Evolutionary conservation across 2,113 vertebrate species (phyloP).

Genomic region (Phalacrocorax pelagicus): DNA sequence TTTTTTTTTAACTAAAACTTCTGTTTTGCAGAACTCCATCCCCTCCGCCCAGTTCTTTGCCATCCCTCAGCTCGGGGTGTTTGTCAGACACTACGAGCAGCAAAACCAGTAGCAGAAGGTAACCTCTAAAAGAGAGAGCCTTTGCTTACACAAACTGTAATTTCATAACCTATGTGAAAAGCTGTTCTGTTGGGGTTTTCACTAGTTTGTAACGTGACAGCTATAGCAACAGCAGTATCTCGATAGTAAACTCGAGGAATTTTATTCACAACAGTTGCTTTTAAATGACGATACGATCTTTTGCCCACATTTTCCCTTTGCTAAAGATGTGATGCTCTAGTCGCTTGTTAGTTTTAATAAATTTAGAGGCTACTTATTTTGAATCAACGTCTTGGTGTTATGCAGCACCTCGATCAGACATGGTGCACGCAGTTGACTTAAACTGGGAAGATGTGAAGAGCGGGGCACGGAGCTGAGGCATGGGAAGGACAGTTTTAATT

Average conservation of each 20-base stretch:
- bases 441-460: background rate
- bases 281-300: no score
- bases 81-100: background rate
- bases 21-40: background rate
- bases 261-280: background rate
- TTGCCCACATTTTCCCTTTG: no score
- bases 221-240: background rate
- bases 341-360: background rate
- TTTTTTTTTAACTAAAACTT: background rate
- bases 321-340: fast-evolving
- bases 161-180: background rate
- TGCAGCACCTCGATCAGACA: background rate
- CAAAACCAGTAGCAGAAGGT: background rate
- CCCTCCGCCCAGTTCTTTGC: background rate
- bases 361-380: background rate
- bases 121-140: background rate
- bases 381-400: background rate
- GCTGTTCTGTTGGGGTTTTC: background rate
- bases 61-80: background rate
- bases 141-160: background rate
- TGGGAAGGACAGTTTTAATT: background rate
- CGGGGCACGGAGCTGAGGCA: fast-evolving
- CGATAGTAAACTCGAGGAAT: background rate
- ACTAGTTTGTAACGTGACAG: background rate
- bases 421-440: background rate